These are phyloP conservation scores for Malurus elegans DNA, from an alignment of 2,113 vertebrate genomes.

Conservation along the genomic window DNA sequence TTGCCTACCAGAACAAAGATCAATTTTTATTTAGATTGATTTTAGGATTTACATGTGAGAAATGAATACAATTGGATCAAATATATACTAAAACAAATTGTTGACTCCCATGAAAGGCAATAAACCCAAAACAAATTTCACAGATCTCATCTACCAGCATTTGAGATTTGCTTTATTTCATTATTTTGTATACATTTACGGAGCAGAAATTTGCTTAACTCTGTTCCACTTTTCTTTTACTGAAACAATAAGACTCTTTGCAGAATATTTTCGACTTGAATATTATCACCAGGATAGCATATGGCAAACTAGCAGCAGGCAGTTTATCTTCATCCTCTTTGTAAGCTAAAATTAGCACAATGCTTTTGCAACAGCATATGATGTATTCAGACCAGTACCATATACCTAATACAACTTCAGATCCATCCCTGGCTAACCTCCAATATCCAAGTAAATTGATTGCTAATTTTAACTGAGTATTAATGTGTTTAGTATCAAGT, in stretches of 20 bases:
- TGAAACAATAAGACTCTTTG: slow-evolving; percentile 76
- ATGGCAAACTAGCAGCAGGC: slow-evolving; percentile 92
- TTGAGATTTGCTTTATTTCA: slow-evolving; percentile 75
- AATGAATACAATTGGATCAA: slow-evolving; percentile 83
- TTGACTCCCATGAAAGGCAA: slow-evolving; percentile 79
- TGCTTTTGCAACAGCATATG: slow-evolving; percentile 81
- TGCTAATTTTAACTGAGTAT: slow-evolving; percentile 52
- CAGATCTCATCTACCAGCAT: slow-evolving; percentile 76
- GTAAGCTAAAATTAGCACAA: slow-evolving; percentile 97
- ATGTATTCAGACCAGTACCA: slow-evolving; percentile 79
- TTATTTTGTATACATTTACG: slow-evolving; percentile 74
- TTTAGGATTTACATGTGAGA: slow-evolving; percentile 84
- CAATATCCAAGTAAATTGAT: slow-evolving; percentile 60
- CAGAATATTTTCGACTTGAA: slow-evolving; percentile 86
- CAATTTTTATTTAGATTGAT: slow-evolving; percentile 83
- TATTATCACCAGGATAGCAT: slow-evolving; percentile 90
- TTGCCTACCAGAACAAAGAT: slow-evolving; percentile 68
- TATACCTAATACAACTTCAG: slow-evolving; percentile 72
- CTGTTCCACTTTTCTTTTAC: slow-evolving; percentile 54
- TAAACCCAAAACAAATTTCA: slow-evolving; percentile 78
- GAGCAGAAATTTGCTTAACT: slow-evolving; percentile 74
- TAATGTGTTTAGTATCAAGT: background rate
- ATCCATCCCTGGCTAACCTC: slow-evolving; percentile 55
- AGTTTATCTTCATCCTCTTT: slow-evolving; percentile 99
- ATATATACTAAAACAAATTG: slow-evolving; percentile 80